Evolutionary conservation across 2,113 vertebrate species (phyloP).

Genomic region (Cricetomys ansorgei): DNA sequence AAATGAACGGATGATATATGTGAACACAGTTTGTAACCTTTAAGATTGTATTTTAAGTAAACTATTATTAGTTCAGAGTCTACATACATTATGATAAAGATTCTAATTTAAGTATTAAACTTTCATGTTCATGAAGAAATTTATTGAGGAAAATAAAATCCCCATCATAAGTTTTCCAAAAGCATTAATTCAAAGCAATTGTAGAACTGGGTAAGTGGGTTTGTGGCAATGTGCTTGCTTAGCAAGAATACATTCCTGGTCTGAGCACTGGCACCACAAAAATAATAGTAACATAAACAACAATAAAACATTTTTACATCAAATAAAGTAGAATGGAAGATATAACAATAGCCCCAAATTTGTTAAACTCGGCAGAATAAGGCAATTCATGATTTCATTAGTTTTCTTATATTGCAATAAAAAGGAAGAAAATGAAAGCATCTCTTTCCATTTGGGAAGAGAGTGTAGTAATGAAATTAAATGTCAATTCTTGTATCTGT

Average conservation of each 20-base stretch:
- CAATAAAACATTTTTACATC: constrained; percentile 52
- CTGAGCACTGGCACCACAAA: neutral
- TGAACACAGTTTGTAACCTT: neutral
- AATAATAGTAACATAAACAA: neutral
- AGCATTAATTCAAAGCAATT: constrained; percentile 24
- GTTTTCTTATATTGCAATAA: constrained; percentile 65
- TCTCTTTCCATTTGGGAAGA: neutral
- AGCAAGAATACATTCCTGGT: no score
- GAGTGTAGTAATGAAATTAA: neutral
- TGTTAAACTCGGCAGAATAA: constrained; percentile 56
- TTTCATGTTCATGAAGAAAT: constrained; percentile 42
- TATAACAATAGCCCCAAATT: neutral
- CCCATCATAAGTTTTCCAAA: neutral
- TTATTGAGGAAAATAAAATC: constrained; percentile 47
- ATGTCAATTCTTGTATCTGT: neutral
- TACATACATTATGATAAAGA: neutral
- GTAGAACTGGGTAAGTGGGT: neutral
- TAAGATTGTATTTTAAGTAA: neutral
- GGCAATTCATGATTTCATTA: constrained; percentile 58
- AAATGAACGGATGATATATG: neutral
- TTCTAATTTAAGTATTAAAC: constrained; percentile 5
- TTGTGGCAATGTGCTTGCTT: neutral
- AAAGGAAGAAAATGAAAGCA: constrained; percentile 1
- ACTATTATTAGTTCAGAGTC: neutral
- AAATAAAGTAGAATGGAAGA: constrained; percentile 49